A percentile compares a stretch with the other conserved stretches of the same genome.
Conservation (phyloP, 2,888 invertebrate species). For the Clivina fossor region DNA sequence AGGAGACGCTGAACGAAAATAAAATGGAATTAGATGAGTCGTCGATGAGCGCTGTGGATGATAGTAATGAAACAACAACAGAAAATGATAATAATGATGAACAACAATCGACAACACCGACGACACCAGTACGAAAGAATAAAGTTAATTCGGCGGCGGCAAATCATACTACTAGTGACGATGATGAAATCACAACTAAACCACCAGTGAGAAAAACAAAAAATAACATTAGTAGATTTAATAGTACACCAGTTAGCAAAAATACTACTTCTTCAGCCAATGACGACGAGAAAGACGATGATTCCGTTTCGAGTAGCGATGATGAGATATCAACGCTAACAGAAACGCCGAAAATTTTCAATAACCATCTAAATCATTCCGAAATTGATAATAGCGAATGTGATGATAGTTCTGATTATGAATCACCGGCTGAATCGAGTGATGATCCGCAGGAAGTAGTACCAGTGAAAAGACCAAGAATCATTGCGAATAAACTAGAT, state of each 20-base stretch:
- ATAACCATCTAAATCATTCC: constrained; percentile 23
- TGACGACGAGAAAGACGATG: constrained; percentile 1
- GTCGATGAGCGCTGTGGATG: too few species aligned
- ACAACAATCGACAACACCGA: constrained; percentile 15
- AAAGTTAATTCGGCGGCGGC: constrained; percentile 36
- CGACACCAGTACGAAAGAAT: constrained; percentile 26
- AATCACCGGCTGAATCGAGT: constrained; percentile 1
- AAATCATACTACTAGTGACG: constrained; percentile 33
- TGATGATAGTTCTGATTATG: constrained; percentile 14
- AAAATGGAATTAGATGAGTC: too few species aligned
- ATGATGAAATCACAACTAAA: neutral
- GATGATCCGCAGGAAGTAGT: neutral
- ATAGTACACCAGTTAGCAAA: neutral
- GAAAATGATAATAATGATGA: constrained; percentile 23
- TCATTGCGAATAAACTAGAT: constrained; percentile 42
- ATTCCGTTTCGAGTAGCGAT: constrained; percentile 30
- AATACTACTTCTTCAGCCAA: neutral
- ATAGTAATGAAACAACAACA: too few species aligned
- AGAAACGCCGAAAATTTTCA: constrained; percentile 22
- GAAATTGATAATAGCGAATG: neutral
- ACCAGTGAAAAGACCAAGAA: constrained; percentile 39
- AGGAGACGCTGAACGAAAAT: too few species aligned
- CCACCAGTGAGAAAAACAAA: neutral
- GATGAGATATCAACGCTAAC: constrained; percentile 28
- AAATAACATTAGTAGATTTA: neutral